These are phyloP conservation scores for Egretta garzetta DNA, from an alignment of 2,113 vertebrate species.

Conservation along the genomic window DNA sequence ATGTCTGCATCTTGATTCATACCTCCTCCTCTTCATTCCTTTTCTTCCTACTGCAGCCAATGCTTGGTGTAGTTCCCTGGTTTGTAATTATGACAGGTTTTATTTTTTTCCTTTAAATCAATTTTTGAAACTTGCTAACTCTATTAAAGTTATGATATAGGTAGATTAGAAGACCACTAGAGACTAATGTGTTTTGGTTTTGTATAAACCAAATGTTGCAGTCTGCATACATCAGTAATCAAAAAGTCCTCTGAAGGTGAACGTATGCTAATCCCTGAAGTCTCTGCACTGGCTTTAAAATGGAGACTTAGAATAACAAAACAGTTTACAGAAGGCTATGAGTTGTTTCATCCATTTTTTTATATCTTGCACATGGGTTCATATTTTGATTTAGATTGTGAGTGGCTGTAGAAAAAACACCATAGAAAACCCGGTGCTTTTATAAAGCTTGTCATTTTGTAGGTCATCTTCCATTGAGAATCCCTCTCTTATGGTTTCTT, in stretches of 20 bases:
- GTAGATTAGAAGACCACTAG: neutral
- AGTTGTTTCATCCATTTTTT: neutral
- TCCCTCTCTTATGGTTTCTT: neutral
- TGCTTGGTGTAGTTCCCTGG: neutral
- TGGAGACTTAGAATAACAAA: neutral
- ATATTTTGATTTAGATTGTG: neutral
- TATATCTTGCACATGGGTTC: neutral
- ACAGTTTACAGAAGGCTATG: neutral
- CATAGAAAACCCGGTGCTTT: neutral
- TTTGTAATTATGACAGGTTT: neutral
- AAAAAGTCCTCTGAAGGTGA: neutral
- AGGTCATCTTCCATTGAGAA: neutral
- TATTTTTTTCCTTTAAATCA: neutral
- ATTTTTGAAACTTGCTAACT: neutral
- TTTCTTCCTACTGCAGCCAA: neutral
- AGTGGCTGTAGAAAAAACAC: neutral
- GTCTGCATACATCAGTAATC: neutral
- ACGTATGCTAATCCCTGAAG: neutral
- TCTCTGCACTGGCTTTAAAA: neutral
- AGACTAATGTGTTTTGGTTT: neutral
- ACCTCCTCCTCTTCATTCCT: neutral
- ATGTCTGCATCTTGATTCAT: neutral
- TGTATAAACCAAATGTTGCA: neutral
- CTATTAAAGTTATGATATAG: neutral
- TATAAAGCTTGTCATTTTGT: neutral